Evolutionary conservation across 2,113 vertebrate species (phyloP).

Genomic region (Oceanodroma tethys): DNA sequence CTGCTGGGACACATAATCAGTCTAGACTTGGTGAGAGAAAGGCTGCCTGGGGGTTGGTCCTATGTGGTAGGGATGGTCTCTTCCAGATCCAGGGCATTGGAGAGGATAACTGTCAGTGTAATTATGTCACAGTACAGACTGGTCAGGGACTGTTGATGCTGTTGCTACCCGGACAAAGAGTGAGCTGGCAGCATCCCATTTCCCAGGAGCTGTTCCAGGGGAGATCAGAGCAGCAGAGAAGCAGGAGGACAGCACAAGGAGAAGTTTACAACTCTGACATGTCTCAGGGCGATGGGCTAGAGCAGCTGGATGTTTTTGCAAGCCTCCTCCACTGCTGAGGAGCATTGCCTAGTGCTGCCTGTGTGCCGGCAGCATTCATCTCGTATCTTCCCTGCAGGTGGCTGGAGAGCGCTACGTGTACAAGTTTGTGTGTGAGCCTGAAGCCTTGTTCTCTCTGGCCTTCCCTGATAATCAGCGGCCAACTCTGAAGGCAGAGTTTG

Average conservation of each 20-base stretch:
- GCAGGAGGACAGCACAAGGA: not conserved
- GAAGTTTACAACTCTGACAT: fast-evolving
- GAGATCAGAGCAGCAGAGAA: not conserved
- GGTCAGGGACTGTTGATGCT: not conserved
- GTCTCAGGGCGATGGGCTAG: not conserved
- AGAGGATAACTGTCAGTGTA: not conserved
- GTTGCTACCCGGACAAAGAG: not conserved
- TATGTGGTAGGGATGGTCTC: not conserved
- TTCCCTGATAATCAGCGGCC: constrained; percentile 93
- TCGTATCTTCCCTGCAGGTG: constrained; percentile 72
- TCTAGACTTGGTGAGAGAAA: not conserved
- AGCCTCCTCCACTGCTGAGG: not conserved
- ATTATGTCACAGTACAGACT: not conserved
- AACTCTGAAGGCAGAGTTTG: constrained; percentile 85
- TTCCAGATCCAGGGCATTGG: not conserved
- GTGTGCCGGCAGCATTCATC: not conserved
- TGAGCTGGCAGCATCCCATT: not conserved
- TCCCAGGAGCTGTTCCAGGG: not conserved
- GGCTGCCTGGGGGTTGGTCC: not conserved
- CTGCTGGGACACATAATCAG: not conserved
- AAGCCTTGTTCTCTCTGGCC: constrained; percentile 93
- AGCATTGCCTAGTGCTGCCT: not conserved
- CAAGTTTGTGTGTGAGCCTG: constrained; percentile 97
- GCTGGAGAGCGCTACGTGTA: constrained; percentile 98
- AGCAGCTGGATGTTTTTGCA: not conserved